phyloP scores from a whole-genome alignment of 2,113 vertebrate species.

The Megaceryle maxima region DNA sequence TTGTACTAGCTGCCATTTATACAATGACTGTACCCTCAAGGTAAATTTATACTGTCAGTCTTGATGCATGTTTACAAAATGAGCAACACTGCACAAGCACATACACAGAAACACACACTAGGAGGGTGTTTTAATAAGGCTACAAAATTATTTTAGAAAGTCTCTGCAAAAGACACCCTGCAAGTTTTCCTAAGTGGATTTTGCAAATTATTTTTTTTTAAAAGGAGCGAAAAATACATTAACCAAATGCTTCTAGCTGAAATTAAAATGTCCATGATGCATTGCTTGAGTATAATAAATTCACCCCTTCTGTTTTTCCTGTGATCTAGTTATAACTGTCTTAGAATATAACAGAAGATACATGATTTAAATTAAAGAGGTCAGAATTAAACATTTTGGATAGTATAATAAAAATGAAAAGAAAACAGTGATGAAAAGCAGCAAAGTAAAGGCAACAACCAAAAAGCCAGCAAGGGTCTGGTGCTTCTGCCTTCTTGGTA shows the following conservation, averaged over 20 bases:
- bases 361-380: constrained; percentile 14
- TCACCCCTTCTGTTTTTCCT: constrained; percentile 16
- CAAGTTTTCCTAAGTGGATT: neutral
- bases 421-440: neutral
- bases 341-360: constrained; percentile 21
- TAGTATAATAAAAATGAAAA: neutral
- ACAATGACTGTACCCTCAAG: neutral
- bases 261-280: constrained; percentile 44
- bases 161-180: neutral
- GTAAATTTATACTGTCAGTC: neutral
- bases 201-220: neutral
- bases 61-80: constrained; percentile 14
- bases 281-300: constrained; percentile 45
- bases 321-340: constrained; percentile 19
- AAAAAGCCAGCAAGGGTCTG: neutral
- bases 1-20: neutral
- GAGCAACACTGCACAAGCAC: neutral
- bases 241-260: constrained; percentile 1
- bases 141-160: constrained; percentile 1
- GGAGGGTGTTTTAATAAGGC: constrained; percentile 9
- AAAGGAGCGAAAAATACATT: constrained; percentile 15
- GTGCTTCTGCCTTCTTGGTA: neutral
- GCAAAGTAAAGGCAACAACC: neutral
- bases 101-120: neutral
- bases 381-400: neutral